These are phyloP conservation scores for Tetanocera ferruginea DNA, from an alignment of 2,888 invertebrate genomes.

Conservation along the genomic window DNA sequence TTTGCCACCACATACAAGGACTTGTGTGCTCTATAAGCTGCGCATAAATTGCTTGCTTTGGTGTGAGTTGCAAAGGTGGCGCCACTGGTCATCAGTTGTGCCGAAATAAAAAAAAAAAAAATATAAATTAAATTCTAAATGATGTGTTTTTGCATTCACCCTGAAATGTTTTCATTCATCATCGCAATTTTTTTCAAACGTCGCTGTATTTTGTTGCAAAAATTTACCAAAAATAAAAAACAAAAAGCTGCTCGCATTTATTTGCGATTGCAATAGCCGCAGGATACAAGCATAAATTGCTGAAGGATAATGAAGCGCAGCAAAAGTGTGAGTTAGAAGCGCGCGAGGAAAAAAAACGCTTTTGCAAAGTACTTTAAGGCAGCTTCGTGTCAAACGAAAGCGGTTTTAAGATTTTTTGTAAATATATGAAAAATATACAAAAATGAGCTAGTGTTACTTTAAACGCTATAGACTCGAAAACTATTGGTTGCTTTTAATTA, in stretches of 20 bases:
- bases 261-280: slow-evolving; percentile 34
- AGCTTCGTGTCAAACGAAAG: neutral
- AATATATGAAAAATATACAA: neutral
- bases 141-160: slow-evolving; percentile 46
- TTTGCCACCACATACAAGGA: slow-evolving; percentile 7
- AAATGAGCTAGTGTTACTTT: neutral
- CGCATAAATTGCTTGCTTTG: slow-evolving; percentile 40
- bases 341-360: neutral
- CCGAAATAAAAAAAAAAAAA: slow-evolving; percentile 32
- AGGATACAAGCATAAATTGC: slow-evolving; percentile 35
- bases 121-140: slow-evolving; percentile 49
- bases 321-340: neutral
- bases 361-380: neutral
- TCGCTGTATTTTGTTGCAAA: neutral
- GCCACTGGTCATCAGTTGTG: slow-evolving; percentile 47
- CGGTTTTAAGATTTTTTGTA: neutral
- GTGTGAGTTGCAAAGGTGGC: slow-evolving; percentile 44
- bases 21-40: neutral
- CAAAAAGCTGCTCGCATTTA: slow-evolving; percentile 2
- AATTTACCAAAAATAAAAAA: neutral
- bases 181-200: neutral
- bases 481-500: too few relatives aligned
- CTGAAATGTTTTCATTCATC: slow-evolving; percentile 39
- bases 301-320: slow-evolving; percentile 31
- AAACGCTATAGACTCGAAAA: neutral